These are phyloP conservation scores for Amblyopsis hoosieri DNA, from an alignment of 2,797 vertebrate species.

Conservation along the genomic window DNA sequence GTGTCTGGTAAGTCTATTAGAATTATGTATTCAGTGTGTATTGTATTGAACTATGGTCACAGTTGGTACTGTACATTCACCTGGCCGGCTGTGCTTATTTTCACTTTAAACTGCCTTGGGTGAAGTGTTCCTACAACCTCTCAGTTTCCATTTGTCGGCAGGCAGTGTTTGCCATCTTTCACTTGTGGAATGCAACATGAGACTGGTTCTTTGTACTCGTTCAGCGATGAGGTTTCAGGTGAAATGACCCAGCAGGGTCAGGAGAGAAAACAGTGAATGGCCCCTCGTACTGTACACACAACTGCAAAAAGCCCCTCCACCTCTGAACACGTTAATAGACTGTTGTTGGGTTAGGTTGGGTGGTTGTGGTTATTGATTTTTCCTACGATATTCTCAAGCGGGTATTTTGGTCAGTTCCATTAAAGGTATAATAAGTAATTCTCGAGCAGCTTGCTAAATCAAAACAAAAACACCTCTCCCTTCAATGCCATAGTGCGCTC, in stretches of 20 bases:
- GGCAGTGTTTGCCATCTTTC: constrained; percentile 13
- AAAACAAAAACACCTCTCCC: no score
- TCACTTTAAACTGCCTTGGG: not conserved
- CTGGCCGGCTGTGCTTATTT: not conserved
- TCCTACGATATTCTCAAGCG: no score
- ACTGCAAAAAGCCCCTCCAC: not conserved
- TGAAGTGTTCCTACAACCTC: not conserved
- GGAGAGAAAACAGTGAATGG: not conserved
- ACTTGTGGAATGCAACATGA: constrained; percentile 22
- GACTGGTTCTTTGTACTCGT: constrained; percentile 24
- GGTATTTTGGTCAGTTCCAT: no score
- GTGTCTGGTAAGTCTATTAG: constrained; percentile 82
- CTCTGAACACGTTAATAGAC: not conserved
- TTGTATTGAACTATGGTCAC: no score
- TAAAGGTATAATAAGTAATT: no score
- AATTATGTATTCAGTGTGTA: no score
- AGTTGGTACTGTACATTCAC: no score
- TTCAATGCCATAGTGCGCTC: no score
- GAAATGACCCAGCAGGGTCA: constrained; percentile 10
- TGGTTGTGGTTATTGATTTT: not conserved
- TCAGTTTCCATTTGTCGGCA: not conserved
- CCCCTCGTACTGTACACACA: not conserved
- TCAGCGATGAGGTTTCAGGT: constrained; percentile 6
- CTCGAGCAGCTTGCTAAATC: no score
- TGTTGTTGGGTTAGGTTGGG: not conserved